A percentile compares a stretch with the other conserved stretches of the same genome.
These are phyloP conservation scores for Astropecten irregularis DNA, from an alignment of 53 echinoderm and acorn worm genomes.

Conservation along the genomic window DNA sequence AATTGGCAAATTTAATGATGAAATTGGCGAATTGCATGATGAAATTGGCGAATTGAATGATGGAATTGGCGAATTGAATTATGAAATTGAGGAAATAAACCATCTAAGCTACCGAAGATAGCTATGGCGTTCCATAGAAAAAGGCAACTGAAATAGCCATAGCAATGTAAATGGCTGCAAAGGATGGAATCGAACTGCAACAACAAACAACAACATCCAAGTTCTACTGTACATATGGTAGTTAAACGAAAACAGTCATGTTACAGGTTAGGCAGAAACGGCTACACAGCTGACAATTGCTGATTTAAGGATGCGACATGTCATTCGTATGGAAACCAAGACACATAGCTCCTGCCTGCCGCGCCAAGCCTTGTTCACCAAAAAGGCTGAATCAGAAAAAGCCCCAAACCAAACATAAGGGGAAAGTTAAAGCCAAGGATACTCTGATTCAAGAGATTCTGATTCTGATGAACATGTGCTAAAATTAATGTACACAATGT, in stretches of 20 bases:
- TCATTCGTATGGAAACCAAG: constrained; percentile 22
- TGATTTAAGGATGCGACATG: neutral
- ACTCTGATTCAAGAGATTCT: neutral
- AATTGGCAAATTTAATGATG: too few relatives aligned
- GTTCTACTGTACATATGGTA: neutral
- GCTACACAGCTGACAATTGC: constrained; percentile 8
- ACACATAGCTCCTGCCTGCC: constrained; percentile 5
- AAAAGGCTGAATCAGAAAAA: neutral
- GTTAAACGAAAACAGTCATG: neutral
- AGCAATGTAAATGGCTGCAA: constrained; percentile 34
- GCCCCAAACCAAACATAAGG: constrained; percentile 7
- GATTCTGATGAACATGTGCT: neutral
- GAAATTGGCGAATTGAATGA: too few relatives aligned
- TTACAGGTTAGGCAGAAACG: constrained; percentile 6
- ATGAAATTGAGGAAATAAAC: too few relatives aligned
- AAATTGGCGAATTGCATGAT: too few relatives aligned
- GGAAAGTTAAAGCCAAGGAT: constrained; percentile 10
- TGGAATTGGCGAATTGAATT: too few relatives aligned
- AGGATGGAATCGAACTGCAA: constrained; percentile 17
- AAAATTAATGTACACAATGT: constrained; percentile 4
- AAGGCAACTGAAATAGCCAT: constrained; percentile 28
- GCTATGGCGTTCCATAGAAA: too few relatives aligned
- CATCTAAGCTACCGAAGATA: too few relatives aligned
- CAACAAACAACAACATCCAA: neutral
- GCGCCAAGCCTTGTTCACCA: neutral